Base-by-base conservation (phyloP, 2,797 vertebrate genomes). In the Corythornis leucogaster region DNA sequence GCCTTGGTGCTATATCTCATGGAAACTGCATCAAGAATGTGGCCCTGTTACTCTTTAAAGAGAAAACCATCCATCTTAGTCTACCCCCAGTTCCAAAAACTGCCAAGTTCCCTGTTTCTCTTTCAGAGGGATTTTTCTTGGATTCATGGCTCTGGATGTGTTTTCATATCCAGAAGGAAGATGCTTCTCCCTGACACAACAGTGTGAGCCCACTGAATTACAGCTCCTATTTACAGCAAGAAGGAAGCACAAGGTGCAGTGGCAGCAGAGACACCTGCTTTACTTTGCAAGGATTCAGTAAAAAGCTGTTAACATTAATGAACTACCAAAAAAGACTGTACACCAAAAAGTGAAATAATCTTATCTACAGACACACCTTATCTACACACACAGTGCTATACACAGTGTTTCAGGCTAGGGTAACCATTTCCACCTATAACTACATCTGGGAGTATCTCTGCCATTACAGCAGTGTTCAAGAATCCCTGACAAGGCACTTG, bases 351-450 rank as follows among this genome's bases (percentile, higher is more conserved):
- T 1, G 0, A 61, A 69, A 55, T 1, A 2, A 35, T 18, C 26
- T 18, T 64, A 43, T 22, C 51, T 42, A 59, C 30, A 61, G 33
- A 33, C 33, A 33, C 9, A 33, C 20, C 26, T 18, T 64, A 43
- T 22, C 51, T 42, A 59, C 30, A 61, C 5, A 28, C 30, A 38
- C 0, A 0, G 26, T 8, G 17, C 33, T 53, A 58, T 3, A 24
- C 0, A 0, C 12, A 46, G 15, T 0, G 0, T 15, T 57, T 48
- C 19, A 64, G 38, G 5, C 21, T 48, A 42, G 7, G 48, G 46
- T 0, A 2, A 58, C 38, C 7, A 17, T 38, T 92, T 75, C 54
- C 15, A 68, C 24, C 59, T 80, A 1, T 11, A 69, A 40, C 25
- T 46, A 40, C 33, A 77, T 12, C n/a, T 58, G 24, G 43, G 59